These are phyloP conservation scores for Dendrolimus punctatus DNA, from an alignment of 1,140 invertebrate species.

Conservation along the genomic window DNA sequence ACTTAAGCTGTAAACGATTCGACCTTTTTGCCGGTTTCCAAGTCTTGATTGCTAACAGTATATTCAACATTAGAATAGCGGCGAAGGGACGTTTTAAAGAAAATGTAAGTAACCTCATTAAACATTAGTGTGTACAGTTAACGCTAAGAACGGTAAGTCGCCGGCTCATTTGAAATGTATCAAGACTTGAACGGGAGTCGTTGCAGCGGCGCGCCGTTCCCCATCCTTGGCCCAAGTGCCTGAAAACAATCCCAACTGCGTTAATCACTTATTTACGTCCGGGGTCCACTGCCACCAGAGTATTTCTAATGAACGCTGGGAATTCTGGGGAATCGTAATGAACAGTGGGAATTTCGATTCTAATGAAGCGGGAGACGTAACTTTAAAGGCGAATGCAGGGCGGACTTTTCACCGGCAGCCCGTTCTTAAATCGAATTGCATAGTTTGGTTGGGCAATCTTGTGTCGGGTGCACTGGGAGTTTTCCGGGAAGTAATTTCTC, in stretches of 20 bases:
- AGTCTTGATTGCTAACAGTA: neutral
- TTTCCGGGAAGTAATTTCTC: conserved; percentile 53
- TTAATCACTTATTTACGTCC: conserved; percentile 69
- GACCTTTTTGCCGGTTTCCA: conserved; percentile 6
- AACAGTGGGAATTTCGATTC: conserved; percentile 60
- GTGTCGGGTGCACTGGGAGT: conserved; percentile 30
- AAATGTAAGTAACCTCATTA: conserved; percentile 35
- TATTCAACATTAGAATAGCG: neutral
- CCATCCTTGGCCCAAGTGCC: conserved; percentile 20
- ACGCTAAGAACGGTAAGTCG: conserved; percentile 8
- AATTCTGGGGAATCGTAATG: conserved; percentile 60
- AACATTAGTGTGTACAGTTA: conserved; percentile 32
- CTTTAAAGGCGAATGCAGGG: conserved; percentile 18
- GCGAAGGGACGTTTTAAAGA: conserved; percentile 9
- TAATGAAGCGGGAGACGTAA: conserved; percentile 34
- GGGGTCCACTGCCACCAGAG: conserved; percentile 45
- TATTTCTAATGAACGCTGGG: conserved; percentile 63
- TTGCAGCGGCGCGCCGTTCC: conserved; percentile 26
- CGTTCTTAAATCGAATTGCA: conserved; percentile 44
- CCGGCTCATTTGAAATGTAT: conserved; percentile 59
- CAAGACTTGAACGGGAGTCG: conserved; percentile 44
- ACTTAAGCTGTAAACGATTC: too few species aligned
- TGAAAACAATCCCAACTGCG: conserved; percentile 67
- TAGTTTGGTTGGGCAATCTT: conserved; percentile 40
- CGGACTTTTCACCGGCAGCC: conserved; percentile 23